Evolutionary conservation across 2,797 vertebrate species (phyloP).

Genomic region (Danio kyathit): DNA sequence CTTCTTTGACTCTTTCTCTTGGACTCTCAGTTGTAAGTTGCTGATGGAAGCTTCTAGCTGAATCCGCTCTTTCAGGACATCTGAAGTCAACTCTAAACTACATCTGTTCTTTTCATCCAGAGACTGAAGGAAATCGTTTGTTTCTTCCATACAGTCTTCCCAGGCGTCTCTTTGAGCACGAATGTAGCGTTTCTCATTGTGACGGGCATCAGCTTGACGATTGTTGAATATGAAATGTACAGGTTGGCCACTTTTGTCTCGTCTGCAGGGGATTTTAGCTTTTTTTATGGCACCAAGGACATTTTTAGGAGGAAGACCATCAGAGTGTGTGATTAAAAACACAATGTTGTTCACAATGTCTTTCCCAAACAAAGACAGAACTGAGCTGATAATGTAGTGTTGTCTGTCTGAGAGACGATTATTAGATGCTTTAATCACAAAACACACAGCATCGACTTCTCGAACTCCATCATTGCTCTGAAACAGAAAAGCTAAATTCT

Average conservation of each 20-base stretch:
- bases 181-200: background rate
- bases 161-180: background rate
- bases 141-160: background rate
- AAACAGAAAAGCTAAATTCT: too few relatives aligned
- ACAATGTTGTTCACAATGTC: too few relatives aligned
- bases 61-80: constrained; percentile 3
- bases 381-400: too few relatives aligned
- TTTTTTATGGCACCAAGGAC: too few relatives aligned
- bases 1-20: background rate
- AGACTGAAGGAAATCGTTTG: background rate
- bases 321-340: too few relatives aligned
- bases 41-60: background rate
- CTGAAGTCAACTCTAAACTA: background rate
- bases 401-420: too few relatives aligned
- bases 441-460: too few relatives aligned
- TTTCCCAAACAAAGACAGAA: too few relatives aligned
- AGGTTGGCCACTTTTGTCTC: background rate
- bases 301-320: too few relatives aligned
- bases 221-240: constrained; percentile 10
- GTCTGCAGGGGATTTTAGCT: background rate
- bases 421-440: too few relatives aligned
- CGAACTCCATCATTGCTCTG: too few relatives aligned
- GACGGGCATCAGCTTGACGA: background rate
- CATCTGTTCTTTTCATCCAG: background rate
- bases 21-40: background rate